A percentile compares a stretch with the other conserved stretches of the same genome.
Conservation (phyloP, 2,797 vertebrate genomes). For the Sebastes oblongus region DNA sequence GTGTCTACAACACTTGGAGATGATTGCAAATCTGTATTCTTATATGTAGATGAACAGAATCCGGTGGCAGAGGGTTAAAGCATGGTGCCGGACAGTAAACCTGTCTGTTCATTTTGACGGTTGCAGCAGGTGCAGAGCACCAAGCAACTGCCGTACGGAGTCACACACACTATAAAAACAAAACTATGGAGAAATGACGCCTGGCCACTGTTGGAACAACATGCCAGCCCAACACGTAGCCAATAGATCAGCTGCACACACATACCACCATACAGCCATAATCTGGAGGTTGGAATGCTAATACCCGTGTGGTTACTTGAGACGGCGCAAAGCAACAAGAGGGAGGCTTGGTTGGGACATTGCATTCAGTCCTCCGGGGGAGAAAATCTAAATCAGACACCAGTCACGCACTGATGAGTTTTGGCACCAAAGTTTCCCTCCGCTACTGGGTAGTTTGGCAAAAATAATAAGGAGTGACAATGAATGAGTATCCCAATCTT, state of each 20-base stretch:
- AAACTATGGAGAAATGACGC: conserved; percentile 46
- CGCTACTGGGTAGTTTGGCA: background rate
- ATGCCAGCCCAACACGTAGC: conserved; percentile 11
- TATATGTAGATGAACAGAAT: conserved; percentile 5
- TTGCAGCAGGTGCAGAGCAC: conserved; percentile 65
- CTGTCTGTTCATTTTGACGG: conserved; percentile 60
- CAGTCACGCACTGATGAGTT: background rate
- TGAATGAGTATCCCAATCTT: background rate
- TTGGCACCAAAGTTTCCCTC: background rate
- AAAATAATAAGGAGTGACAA: background rate
- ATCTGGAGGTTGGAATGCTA: conserved; percentile 66
- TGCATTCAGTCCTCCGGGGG: background rate
- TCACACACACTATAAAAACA: conserved; percentile 56
- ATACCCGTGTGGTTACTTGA: conserved; percentile 63
- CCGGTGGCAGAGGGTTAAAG: conserved; percentile 37
- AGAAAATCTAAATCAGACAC: background rate
- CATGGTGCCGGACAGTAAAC: conserved; percentile 47
- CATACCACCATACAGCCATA: conserved; percentile 45
- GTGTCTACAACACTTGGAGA: background rate
- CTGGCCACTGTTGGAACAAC: conserved; percentile 44
- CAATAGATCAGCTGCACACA: conserved; percentile 52
- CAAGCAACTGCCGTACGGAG: conserved; percentile 30
- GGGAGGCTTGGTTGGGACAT: conserved; percentile 9
- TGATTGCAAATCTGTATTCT: background rate
- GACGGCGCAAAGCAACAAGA: conserved; percentile 29